These are phyloP conservation scores for Halisarca cf. caerulea DNA, from an alignment of 37 sponge, comb jelly and placozoan genomes.

Conservation along the genomic window DNA sequence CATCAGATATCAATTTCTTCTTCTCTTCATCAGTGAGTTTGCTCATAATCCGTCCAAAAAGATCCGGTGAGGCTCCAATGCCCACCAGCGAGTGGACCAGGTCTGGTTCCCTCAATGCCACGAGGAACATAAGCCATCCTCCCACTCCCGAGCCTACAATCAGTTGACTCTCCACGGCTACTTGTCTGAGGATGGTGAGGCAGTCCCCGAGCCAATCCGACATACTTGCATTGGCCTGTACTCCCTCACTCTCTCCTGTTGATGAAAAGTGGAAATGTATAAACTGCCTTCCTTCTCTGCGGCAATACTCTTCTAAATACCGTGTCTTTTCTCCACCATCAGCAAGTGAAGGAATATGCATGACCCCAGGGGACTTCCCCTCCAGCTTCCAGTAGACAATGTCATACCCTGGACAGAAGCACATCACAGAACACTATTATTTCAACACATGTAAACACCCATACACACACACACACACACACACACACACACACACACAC, in stretches of 20 bases:
- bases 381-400: conserved; percentile 34
- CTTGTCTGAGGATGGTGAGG: conserved; percentile 24
- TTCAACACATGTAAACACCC: too few species aligned
- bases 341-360: conserved; percentile 62
- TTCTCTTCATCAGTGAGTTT: conserved; percentile 41
- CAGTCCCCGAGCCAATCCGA: conserved; percentile 73
- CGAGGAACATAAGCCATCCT: conserved; percentile 80
- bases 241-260: conserved; percentile 49
- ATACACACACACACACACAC: too few species aligned
- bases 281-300: conserved; percentile 25
- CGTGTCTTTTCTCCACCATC: conserved; percentile 54
- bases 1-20: conserved; percentile 41
- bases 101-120: conserved; percentile 69
- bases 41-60: conserved; percentile 51
- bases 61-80: conserved; percentile 58
- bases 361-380: conserved; percentile 67
- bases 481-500: too few species aligned
- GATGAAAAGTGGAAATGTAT: conserved; percentile 65
- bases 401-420: neutral
- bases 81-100: conserved; percentile 67
- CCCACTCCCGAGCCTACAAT: conserved; percentile 72
- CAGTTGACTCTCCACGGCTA: conserved; percentile 59
- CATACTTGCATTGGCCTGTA: conserved; percentile 46
- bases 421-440: too few species aligned
- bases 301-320: conserved; percentile 52